Evolutionary conservation across 1,140 invertebrate species (phyloP), one percentile per base, ranked within the genome.

Genomic region (Bathynomus jamesi): DNA sequence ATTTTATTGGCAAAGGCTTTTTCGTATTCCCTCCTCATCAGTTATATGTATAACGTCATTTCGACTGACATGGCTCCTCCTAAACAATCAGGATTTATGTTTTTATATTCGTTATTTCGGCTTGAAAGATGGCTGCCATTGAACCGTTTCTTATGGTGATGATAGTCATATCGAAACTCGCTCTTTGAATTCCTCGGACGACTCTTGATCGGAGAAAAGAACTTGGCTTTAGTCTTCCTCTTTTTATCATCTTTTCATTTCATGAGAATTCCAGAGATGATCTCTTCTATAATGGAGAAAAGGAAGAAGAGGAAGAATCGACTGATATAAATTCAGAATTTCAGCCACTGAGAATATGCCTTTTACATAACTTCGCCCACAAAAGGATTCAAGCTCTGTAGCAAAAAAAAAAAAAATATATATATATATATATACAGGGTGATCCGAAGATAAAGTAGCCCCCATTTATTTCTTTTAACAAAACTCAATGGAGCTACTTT

Each of bases 11-110:
- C 5, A 53, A 53, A 21, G 5, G 40, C 40, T 53, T 53, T 53
- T 53, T 53, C 40, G 40, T 53, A 53, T 53, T 53, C 40, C 40
- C 13, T 53, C 21, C 40, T 53, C 40, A 53, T 53, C 40, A 53
- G 40, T 5, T 53, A 53, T 53, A 53, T 53, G 40, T 53, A 53
- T 53, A 53, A 53, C 40, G 40, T 53, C 40, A 53, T 53, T 53
- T 53, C 40, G 21, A 21, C 40, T 53, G 40, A 53, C 40, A 53
- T 53, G 40, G 21, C 40, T 53, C 40, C 40, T 53, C 40, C 40
- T 53, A 53, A 53, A 53, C 40, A 53, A 53, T 53, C 40, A 53
- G 40, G 40, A 53, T 53, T 53, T 53, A 53, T 53, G 40, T 53
- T 53, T 53, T 53, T 53, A 17, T 53, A 17, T 53, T 53, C 21